A percentile compares a stretch with the other conserved stretches of the same genome.
Evolutionary conservation across 2,797 vertebrate species (phyloP).

Genomic region (Trematocara caparti): DNA sequence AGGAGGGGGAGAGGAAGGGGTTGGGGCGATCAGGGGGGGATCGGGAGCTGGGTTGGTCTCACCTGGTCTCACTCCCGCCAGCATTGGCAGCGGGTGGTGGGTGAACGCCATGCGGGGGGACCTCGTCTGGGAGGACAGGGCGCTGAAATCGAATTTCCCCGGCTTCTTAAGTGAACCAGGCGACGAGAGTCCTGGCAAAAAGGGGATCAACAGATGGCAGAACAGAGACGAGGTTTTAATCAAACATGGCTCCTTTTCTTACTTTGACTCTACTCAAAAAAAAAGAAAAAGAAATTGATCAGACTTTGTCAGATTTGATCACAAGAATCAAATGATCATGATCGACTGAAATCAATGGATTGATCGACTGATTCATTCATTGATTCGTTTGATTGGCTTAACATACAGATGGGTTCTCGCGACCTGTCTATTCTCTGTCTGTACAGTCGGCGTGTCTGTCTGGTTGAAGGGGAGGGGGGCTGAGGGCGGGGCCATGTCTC

Average conservation of each 20-base stretch:
- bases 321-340: conserved; percentile 56
- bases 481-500: conserved; percentile 47
- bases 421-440: conserved; percentile 9
- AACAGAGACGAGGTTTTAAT: conserved; percentile 83
- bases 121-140: conserved; percentile 91
- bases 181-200: conserved; percentile 86
- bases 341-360: conserved; percentile 66
- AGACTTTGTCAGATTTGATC: conserved; percentile 55
- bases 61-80: conserved; percentile 98
- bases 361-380: conserved; percentile 57
- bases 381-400: conserved; percentile 60
- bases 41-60: conserved; percentile 70
- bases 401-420: conserved; percentile 60
- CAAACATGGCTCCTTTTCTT: conserved; percentile 73
- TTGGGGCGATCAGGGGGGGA: conserved; percentile 36
- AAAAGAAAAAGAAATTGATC: conserved; percentile 33
- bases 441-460: conserved; percentile 21
- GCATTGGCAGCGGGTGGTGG: conserved; percentile 96
- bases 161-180: conserved; percentile 92
- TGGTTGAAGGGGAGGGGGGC: background rate
- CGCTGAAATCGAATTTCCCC: conserved; percentile 97
- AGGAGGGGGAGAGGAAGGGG: conserved; percentile 30
- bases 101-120: conserved; percentile 96
- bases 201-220: conserved; percentile 85
- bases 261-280: conserved; percentile 61